Evolutionary conservation across 2,113 vertebrate genomes (phyloP).

Genomic region (Psammodynastes pulverulentus): DNA sequence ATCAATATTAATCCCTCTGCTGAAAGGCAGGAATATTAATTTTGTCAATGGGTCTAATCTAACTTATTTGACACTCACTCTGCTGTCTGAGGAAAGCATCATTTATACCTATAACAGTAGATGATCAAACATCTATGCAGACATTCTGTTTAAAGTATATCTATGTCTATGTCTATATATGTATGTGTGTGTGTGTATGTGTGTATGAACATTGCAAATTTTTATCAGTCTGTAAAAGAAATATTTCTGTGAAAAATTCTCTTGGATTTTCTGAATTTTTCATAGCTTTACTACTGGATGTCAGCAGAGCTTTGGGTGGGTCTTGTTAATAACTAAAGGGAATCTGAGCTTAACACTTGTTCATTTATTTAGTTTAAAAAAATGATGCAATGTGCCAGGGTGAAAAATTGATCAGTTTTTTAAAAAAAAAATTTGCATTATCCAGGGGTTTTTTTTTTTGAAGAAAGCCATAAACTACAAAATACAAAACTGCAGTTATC

Average conservation of each 20-base stretch:
- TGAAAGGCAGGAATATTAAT: conserved; percentile 44
- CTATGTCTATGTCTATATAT: no score
- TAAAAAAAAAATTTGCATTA: no score
- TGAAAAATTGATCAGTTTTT: background rate
- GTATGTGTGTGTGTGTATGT: no score
- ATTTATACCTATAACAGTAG: conserved; percentile 26
- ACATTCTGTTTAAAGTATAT: background rate
- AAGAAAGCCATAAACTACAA: background rate
- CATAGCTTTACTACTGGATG: background rate
- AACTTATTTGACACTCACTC: conserved; percentile 37
- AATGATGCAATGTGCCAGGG: background rate
- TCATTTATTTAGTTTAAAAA: background rate
- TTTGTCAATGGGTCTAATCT: conserved; percentile 43
- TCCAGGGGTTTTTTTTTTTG: background rate
- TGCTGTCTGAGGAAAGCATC: conserved; percentile 21
- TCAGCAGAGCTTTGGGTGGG: background rate
- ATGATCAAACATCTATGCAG: conserved; percentile 6
- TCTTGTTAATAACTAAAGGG: background rate
- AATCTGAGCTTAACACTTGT: background rate
- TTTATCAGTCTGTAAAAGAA: background rate
- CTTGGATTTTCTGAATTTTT: background rate
- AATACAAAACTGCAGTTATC: background rate
- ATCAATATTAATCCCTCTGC: conserved; percentile 38
- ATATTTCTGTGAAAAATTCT: background rate
- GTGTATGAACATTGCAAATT: background rate